Base-by-base conservation (phyloP, 1,140 invertebrate genomes). In the Pseudomyrmex gracilis region DNA sequence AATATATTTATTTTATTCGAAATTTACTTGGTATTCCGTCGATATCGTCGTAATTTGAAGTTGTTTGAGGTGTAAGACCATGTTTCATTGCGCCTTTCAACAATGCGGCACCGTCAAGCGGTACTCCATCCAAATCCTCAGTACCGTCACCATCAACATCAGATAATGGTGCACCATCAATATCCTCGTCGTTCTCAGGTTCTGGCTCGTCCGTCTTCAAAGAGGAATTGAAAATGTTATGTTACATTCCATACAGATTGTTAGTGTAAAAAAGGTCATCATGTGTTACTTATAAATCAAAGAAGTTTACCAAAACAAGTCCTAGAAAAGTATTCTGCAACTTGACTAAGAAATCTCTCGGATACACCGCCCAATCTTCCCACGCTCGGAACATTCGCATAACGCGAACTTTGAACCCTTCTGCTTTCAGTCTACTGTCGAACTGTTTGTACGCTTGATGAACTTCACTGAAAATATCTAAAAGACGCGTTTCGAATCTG, bases 331-430 rank as follows among this genome's bases (percentile, higher is more conserved):
- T 96, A 93, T 99, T 98, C 92, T 99, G 98, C 57, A 99, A 94
- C 92, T 97, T 97, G 64, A 98, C 96, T 45, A 99, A 95, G 94
- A 98, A 98, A 83, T 99, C 98, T 88, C 97, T 97, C 0, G 99
- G 98, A 95, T 99, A 99, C 67, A 99, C 96, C 47, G 98, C 96
- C 97, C 98, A 99, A 90, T 99, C 99, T 94, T 99, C 98, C 99
- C 99, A 99, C 2, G 98, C 98, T 91, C 98, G 96, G 92, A 99
- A 97, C 90, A 98, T 98, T 90, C 97, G 96, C 95, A 99, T 97
- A n/a, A 99, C 97, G 82, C 99, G 96, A 87, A 98, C 97, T 95
- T 99, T 98, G 93, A 99, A 99, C 51, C 99, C 98, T 95, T 99
- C 99, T 49, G 98, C 98, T 95, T 98, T 98, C 58, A 99, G 93